A percentile compares a stretch with the other conserved stretches of the same genome.
phyloP scores from a whole-genome alignment of 1,140 invertebrate species.

The Aphis craccivora region DNA sequence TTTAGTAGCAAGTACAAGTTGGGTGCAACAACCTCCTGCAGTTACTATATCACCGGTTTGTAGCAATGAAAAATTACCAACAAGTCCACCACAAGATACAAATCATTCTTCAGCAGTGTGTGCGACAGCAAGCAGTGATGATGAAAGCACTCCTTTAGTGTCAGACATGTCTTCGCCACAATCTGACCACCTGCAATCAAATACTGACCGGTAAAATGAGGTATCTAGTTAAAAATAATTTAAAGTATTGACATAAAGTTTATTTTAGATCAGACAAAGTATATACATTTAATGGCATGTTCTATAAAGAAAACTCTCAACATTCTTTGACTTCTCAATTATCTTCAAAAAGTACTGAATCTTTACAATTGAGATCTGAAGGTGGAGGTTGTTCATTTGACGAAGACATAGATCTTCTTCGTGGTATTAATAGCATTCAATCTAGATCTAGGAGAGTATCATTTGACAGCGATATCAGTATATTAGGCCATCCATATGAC shows the following conservation, averaged over 20 bases:
- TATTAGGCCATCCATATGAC: conserved; percentile 57
- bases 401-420: conserved; percentile 30
- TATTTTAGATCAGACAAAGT: conserved; percentile 51
- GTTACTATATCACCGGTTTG: conserved; percentile 54
- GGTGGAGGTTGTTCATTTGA: conserved; percentile 51
- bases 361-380: conserved; percentile 52
- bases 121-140: conserved; percentile 64
- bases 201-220: conserved; percentile 42
- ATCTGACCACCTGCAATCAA: conserved; percentile 54
- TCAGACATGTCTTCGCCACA: conserved; percentile 65
- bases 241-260: neutral
- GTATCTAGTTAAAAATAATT: neutral
- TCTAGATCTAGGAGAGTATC: conserved; percentile 44
- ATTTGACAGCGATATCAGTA: conserved; percentile 25
- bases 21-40: conserved; percentile 38
- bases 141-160: conserved; percentile 72
- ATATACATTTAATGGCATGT: conserved; percentile 56
- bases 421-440: conserved; percentile 11
- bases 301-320: conserved; percentile 53
- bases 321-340: conserved; percentile 52
- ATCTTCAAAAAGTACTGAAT: conserved; percentile 55
- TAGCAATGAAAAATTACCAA: conserved; percentile 47
- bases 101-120: conserved; percentile 45
- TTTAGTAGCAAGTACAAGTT: conserved; percentile 52
- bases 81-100: conserved; percentile 36